Evolutionary conservation across 2,888 invertebrate genomes (phyloP).

Genomic region (Heliconius ethilla): DNA sequence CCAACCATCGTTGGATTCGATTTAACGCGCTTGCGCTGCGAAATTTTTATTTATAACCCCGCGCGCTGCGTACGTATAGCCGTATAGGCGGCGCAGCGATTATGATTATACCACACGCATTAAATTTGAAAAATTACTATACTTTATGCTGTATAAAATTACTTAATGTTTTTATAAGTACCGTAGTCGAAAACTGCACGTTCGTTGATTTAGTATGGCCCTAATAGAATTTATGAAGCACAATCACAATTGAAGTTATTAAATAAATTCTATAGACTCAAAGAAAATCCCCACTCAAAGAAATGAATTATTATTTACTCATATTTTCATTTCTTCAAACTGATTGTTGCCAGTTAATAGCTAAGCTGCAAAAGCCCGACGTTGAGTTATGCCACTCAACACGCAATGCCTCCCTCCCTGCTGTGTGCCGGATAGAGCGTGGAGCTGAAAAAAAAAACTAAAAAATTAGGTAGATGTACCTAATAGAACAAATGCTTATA

Average conservation of each 20-base stretch:
- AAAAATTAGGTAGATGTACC: background rate
- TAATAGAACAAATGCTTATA: background rate
- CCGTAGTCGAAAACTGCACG: background rate
- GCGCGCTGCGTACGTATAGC: constrained; percentile 50
- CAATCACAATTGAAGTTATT: too few species aligned
- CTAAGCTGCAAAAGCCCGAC: too few species aligned
- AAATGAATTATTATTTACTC: too few species aligned
- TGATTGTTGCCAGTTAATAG: too few species aligned
- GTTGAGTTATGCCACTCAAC: too few species aligned
- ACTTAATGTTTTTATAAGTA: constrained; percentile 18
- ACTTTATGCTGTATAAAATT: constrained; percentile 31
- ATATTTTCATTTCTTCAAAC: too few species aligned
- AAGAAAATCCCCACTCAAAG: too few species aligned
- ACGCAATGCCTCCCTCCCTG: too few species aligned
- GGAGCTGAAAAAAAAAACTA: too few species aligned
- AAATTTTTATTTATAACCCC: constrained; percentile 77
- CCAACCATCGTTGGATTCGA: constrained; percentile 76
- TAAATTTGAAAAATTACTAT: constrained; percentile 41
- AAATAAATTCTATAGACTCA: too few species aligned
- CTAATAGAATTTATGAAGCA: too few species aligned
- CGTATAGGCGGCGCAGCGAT: constrained; percentile 32
- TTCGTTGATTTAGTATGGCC: background rate
- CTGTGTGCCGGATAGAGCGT: too few species aligned
- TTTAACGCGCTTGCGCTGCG: constrained; percentile 77
- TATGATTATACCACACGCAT: constrained; percentile 59